These are phyloP conservation scores for Hylia prasina DNA, from an alignment of 2,113 vertebrate genomes.

Conservation along the genomic window DNA sequence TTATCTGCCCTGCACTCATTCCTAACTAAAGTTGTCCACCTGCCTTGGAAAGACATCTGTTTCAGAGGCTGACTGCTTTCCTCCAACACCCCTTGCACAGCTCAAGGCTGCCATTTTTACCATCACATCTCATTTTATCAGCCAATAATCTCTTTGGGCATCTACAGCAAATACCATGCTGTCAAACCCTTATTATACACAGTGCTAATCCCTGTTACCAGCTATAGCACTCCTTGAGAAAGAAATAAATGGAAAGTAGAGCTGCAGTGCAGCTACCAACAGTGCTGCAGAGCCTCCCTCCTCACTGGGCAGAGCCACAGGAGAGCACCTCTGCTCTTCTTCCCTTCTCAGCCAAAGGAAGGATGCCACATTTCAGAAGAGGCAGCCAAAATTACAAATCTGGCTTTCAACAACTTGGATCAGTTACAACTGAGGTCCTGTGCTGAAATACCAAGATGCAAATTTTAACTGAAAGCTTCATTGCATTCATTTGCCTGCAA, in stretches of 20 bases:
- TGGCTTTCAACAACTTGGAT: background rate
- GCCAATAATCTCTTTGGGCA: background rate
- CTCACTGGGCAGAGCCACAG: background rate
- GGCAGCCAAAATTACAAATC: background rate
- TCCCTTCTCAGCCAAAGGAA: background rate
- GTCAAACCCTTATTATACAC: background rate
- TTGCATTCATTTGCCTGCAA: background rate
- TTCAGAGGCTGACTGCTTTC: background rate
- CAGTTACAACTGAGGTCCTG: background rate
- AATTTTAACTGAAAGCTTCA: background rate
- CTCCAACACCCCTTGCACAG: background rate
- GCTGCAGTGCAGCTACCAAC: background rate
- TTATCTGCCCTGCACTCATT: conserved; percentile 33
- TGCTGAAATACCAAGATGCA: background rate
- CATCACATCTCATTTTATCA: conserved; percentile 8
- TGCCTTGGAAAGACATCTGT: conserved; percentile 32
- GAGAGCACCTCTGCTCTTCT: background rate
- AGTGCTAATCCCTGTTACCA: background rate
- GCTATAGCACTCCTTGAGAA: background rate
- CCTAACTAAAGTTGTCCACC: conserved; percentile 40
- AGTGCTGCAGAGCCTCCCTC: background rate
- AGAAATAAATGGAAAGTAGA: background rate
- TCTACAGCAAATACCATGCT: background rate
- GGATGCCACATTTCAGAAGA: background rate
- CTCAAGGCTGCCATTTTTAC: conserved; percentile 11